These are phyloP conservation scores for Diabrotica balteata DNA, from an alignment of 2,888 invertebrate species.

Conservation along the genomic window DNA sequence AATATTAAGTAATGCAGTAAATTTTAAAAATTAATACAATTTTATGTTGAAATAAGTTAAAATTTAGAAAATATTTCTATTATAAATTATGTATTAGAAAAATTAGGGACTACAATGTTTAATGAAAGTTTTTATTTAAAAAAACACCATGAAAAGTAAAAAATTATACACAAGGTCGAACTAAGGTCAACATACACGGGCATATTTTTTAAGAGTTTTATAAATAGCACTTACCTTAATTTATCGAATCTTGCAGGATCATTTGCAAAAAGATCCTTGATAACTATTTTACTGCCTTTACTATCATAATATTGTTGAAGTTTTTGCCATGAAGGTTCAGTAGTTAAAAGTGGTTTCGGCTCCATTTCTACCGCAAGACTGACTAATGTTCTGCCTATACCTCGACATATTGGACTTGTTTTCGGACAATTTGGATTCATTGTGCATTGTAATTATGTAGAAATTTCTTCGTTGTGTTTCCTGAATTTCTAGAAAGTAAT, in stretches of 20 bases:
- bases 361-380: slow-evolving; percentile 58
- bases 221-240: slow-evolving; percentile 73
- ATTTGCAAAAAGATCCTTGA: slow-evolving; percentile 81
- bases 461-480: not conserved
- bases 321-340: slow-evolving; percentile 77
- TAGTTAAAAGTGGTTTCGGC: slow-evolving; percentile 63
- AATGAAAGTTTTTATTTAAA: too few relatives aligned
- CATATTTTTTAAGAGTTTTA: slow-evolving; percentile 14
- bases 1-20: too few relatives aligned
- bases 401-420: not conserved
- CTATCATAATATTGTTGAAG: slow-evolving; percentile 77
- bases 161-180: slow-evolving; percentile 35
- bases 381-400: not conserved
- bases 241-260: slow-evolving; percentile 86
- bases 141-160: slow-evolving; percentile 11
- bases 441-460: not conserved
- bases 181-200: slow-evolving; percentile 39
- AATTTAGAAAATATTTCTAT: too few relatives aligned
- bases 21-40: too few relatives aligned
- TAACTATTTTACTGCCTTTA: slow-evolving; percentile 78
- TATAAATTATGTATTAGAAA: too few relatives aligned
- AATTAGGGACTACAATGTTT: too few relatives aligned
- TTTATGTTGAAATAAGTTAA: too few relatives aligned
- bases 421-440: slow-evolving; percentile 7
- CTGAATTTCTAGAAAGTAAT: not conserved